Conservation (phyloP, 2,113 vertebrate genomes). For the Gambusia affinis region DNA sequence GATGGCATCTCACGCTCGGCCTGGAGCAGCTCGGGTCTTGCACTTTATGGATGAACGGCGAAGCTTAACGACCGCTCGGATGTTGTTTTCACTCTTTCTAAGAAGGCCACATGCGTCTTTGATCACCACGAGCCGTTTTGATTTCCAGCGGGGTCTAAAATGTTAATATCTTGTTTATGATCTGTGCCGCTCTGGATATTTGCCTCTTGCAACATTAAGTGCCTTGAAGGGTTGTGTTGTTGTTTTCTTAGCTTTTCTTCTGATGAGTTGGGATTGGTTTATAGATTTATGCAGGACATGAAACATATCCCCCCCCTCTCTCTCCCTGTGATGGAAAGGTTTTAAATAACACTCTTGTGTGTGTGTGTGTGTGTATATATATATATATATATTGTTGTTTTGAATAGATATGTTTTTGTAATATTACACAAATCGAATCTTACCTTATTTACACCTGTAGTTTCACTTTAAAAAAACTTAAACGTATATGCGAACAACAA, state of each 20-base stretch:
- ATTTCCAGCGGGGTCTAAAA: slow-evolving; percentile 7
- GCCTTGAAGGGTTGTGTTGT: slow-evolving; percentile 50
- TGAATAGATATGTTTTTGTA: slow-evolving; percentile 36
- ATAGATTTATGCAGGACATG: slow-evolving; percentile 34
- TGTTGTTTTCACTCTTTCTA: slow-evolving; percentile 22
- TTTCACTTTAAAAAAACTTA: slow-evolving; percentile 41
- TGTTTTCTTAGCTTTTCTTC: slow-evolving; percentile 7
- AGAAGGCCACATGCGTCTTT: slow-evolving; percentile 65
- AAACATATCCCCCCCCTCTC: slow-evolving; percentile 5
- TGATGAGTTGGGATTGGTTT: slow-evolving; percentile 48
- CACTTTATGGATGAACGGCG: slow-evolving; percentile 74
- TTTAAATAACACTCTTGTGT: slow-evolving; percentile 36
- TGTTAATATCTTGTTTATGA: slow-evolving; percentile 10
- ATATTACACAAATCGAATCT: slow-evolving; percentile 17
- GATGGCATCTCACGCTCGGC: slow-evolving; percentile 10
- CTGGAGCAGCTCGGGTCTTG: slow-evolving; percentile 42
- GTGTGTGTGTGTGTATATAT: slow-evolving; percentile 1
- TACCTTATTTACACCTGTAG: slow-evolving; percentile 38
- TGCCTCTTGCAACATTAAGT: slow-evolving; percentile 45
- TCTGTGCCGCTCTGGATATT: background rate
- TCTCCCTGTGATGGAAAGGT: slow-evolving; percentile 37
- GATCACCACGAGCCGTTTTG: slow-evolving; percentile 16
- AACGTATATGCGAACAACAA: background rate
- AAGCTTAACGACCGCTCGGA: slow-evolving; percentile 14
- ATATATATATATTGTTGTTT: slow-evolving; percentile 33